Evolutionary conservation across 2,888 invertebrate genomes (phyloP).

Genomic region (Falcaria lacertinaria): DNA sequence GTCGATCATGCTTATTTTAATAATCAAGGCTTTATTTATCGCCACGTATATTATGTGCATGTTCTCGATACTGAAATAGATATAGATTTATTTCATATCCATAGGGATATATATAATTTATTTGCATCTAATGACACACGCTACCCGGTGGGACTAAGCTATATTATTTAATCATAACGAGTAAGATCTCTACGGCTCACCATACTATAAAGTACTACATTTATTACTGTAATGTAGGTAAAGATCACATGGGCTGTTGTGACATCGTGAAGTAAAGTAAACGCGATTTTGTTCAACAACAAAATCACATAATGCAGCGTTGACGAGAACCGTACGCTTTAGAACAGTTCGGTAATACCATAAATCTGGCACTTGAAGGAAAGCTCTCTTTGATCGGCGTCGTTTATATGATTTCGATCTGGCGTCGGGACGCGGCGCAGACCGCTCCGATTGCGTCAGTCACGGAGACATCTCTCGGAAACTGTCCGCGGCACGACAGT

Average conservation of each 20-base stretch:
- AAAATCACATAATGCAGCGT: slow-evolving; percentile 16
- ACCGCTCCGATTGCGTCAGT: slow-evolving; percentile 60
- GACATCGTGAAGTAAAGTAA: slow-evolving; percentile 5
- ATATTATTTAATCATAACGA: too few species aligned
- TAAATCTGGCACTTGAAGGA: slow-evolving; percentile 47
- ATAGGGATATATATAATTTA: too few species aligned
- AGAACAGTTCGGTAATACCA: slow-evolving; percentile 33
- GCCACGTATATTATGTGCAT: too few species aligned
- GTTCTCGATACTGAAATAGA: too few species aligned
- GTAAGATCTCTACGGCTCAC: too few species aligned
- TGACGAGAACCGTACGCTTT: slow-evolving; percentile 19
- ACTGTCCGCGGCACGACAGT: slow-evolving; percentile 48
- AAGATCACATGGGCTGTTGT: slow-evolving; percentile 11
- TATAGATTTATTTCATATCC: too few species aligned
- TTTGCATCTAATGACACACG: too few species aligned
- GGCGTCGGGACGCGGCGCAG: slow-evolving; percentile 58
- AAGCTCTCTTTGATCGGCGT: slow-evolving; percentile 68
- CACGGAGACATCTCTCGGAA: slow-evolving; percentile 52
- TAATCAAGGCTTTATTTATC: too few species aligned
- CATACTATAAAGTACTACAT: too few species aligned
- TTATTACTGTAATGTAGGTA: slow-evolving; percentile 2
- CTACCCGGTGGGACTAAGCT: too few species aligned
- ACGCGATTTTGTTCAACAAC: background rate
- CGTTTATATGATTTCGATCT: slow-evolving; percentile 70
- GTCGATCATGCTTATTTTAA: background rate